Conservation (phyloP, 2,113 vertebrate genomes). For the Odocoileus hemionus region DNA sequence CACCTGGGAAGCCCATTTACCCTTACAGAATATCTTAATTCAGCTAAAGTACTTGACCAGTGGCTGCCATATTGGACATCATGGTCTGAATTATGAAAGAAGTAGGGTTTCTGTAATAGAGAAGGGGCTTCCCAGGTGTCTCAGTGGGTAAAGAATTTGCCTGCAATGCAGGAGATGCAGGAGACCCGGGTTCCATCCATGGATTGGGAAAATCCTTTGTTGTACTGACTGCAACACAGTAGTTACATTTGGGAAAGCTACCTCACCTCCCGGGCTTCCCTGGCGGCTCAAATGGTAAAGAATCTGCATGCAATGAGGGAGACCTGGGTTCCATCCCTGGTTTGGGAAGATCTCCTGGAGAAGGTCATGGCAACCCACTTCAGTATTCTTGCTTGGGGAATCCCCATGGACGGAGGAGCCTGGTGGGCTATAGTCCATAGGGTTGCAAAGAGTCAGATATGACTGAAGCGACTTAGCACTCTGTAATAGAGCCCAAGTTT, state of each 20-base stretch:
- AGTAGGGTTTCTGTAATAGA: not conserved
- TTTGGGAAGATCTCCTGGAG: not conserved
- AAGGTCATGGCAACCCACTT: not conserved
- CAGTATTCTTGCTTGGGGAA: not conserved
- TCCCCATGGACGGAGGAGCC: not conserved
- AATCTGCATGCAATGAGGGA: not conserved
- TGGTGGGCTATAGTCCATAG: not conserved
- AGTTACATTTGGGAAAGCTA: not conserved
- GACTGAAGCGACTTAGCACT: not conserved
- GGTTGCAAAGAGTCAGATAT: not conserved
- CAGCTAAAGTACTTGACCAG: not conserved
- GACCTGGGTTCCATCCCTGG: not conserved
- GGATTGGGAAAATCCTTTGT: not conserved
- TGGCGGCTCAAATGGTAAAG: not conserved
- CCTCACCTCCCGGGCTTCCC: not conserved
- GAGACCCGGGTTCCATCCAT: not conserved
- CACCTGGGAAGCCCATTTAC: not conserved
- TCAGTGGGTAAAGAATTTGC: not conserved
- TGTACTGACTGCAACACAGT: not conserved
- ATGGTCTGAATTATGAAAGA: not conserved
- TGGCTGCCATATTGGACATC: not conserved
- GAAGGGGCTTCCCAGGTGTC: not conserved
- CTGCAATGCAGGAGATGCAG: not conserved
- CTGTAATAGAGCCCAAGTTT: not conserved
- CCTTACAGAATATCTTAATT: not conserved